phyloP scores from a whole-genome alignment of 2,113 vertebrate genomes.

The Toxotes chatareus region DNA sequence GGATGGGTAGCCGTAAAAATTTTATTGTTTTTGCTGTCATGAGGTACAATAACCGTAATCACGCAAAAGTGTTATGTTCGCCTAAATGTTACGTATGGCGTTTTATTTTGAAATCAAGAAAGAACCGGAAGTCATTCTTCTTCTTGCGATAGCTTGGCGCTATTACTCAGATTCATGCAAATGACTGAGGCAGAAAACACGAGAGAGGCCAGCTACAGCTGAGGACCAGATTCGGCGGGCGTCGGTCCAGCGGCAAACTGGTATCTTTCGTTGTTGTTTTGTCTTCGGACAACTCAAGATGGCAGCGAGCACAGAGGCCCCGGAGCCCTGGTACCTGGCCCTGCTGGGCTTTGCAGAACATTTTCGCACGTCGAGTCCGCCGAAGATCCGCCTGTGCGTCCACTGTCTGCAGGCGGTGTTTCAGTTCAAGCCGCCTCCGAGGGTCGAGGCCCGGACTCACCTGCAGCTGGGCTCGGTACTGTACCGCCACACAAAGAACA shows the following conservation, averaged over 20 bases:
- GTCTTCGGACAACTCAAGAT: conserved; percentile 65
- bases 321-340: conserved; percentile 92
- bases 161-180: not conserved
- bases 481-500: conserved; percentile 95
- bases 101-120: conserved; percentile 18
- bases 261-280: conserved; percentile 49
- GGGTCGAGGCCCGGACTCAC: conserved; percentile 93
- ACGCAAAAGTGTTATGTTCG: not conserved
- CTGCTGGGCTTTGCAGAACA: conserved; percentile 93
- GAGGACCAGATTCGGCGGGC: not conserved
- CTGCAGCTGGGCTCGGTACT: conserved; percentile 94
- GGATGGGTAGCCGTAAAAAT: not conserved
- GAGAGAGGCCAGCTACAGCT: not conserved
- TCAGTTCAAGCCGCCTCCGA: conserved; percentile 91
- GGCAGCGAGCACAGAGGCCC: conserved; percentile 84
- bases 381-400: conserved; percentile 92
- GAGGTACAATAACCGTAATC: not conserved
- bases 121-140: conserved; percentile 2
- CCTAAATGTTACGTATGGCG: fast-evolving
- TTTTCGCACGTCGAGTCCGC: conserved; percentile 93
- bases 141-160: not conserved
- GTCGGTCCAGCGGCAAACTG: not conserved
- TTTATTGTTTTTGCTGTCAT: fast-evolving
- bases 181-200: not conserved
- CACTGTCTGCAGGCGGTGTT: conserved; percentile 95